Base-by-base conservation (phyloP, 2,888 invertebrate genomes). In the Metalampra italica region DNA sequence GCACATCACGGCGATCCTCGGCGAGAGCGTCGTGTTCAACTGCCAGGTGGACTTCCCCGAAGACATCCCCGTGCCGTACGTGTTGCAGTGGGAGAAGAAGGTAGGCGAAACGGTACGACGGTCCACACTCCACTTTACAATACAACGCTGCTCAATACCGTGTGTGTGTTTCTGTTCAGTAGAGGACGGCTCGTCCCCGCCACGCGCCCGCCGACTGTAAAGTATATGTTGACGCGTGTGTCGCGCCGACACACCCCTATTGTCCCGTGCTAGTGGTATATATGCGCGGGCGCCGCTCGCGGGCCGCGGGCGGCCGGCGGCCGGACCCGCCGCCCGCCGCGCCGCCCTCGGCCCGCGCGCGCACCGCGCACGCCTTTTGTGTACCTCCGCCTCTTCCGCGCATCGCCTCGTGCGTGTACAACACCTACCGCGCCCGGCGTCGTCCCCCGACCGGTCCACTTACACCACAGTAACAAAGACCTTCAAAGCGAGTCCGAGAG, bases 11-110 rank as follows among this genome's bases (percentile, higher is more conserved):
- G 97, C 98, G 72, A 97, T 97, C 90, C 93, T 98, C 79, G 98
- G 98, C 83, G 97, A 98, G 91, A 96, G 96, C 86, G 97, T 98
- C 91, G 95, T 98, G 84, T 96, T 98, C 92, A 97, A 97, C 92
- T 98, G 98, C 91, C 96, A 97, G 91, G 97, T 98, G 90, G 96
- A 97, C 91, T 98, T 97, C 91, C 96, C 97, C 85, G 96, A 96
- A 90, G 96, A 97, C 91, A 94, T 96, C 90, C 96, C 97, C 81
- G 96, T 97, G 91, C 97, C 97, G 90, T 97, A 97, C 92, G 97
- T 98, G 91, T 94, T 98, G 90, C 97, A 97, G 93, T 98, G 98
- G 98, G 96, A 97, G 94, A 98, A 98, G 95, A 97, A 97, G 96
- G 97, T 97, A 95, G 95, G 95, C 94, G 95, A 95, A 92, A 94